Conservation (phyloP, 2,888 invertebrate species). For the Brachypalpus laphriformis region DNA sequence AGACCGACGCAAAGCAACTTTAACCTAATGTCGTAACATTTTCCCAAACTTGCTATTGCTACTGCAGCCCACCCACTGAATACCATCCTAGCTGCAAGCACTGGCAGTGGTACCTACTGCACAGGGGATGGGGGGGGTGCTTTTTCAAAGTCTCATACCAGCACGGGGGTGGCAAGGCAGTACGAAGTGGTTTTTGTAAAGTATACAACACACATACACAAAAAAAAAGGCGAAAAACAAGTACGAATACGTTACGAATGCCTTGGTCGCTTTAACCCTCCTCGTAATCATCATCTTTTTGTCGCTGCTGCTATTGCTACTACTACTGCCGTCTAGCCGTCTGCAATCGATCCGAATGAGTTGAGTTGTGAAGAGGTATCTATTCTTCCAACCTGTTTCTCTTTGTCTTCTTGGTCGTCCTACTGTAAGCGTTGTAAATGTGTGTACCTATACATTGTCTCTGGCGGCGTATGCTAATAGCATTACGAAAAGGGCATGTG, state of each 20-base stretch:
- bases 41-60: background rate
- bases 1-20: slow-evolving; percentile 33
- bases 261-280: slow-evolving; percentile 45
- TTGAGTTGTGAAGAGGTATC: slow-evolving; percentile 28
- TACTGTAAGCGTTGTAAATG: slow-evolving; percentile 42
- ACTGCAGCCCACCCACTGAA: background rate
- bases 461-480: slow-evolving; percentile 51
- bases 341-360: slow-evolving; percentile 75
- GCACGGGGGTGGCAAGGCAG: background rate
- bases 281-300: slow-evolving; percentile 57
- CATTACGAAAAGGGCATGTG: slow-evolving; percentile 42
- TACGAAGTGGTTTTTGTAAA: slow-evolving; percentile 38
- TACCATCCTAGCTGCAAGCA: slow-evolving; percentile 32
- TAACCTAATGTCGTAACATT: slow-evolving; percentile 49
- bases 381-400: slow-evolving; percentile 28
- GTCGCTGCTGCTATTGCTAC: slow-evolving; percentile 40
- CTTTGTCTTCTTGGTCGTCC: slow-evolving; percentile 33
- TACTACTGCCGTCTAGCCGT: slow-evolving; percentile 73
- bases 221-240: background rate
- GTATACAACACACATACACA: slow-evolving; percentile 20
- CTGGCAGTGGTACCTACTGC: background rate
- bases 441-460: slow-evolving; percentile 39
- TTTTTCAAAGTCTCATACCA: slow-evolving; percentile 27
- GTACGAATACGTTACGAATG: slow-evolving; percentile 48
- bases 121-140: slow-evolving; percentile 1